Conservation (phyloP, 2,888 invertebrate species). For the Rotaria socialis region DNA sequence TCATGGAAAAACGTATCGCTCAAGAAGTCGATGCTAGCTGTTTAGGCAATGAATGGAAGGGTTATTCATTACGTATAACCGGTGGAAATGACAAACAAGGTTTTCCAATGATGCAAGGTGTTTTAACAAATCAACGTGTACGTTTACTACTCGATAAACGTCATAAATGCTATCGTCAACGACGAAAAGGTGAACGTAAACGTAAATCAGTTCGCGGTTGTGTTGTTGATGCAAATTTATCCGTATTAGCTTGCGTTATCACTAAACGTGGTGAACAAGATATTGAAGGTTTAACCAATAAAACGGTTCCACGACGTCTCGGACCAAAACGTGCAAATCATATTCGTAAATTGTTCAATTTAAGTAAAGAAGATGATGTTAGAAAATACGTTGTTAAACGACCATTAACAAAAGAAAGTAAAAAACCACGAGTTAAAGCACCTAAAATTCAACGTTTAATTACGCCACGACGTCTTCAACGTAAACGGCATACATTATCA, state of each 20-base stretch:
- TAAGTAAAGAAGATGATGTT: constrained; percentile 92
- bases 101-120: constrained; percentile 99
- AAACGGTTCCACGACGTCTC: constrained; percentile 83
- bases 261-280: constrained; percentile 76
- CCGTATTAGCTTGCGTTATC: constrained; percentile 87
- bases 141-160: constrained; percentile 88
- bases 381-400: constrained; percentile 91
- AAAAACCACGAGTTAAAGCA: constrained; percentile 67
- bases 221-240: constrained; percentile 93
- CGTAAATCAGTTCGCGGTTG: constrained; percentile 97
- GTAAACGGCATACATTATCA: constrained; percentile 72
- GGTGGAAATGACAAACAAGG: constrained; percentile 99
- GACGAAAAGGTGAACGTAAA: constrained; percentile 90
- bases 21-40: constrained; percentile 89
- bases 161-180: constrained; percentile 86
- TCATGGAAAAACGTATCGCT: constrained; percentile 98
- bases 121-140: constrained; percentile 89
- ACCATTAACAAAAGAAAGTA: constrained; percentile 72
- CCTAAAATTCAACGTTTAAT: constrained; percentile 92
- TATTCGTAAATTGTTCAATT: constrained; percentile 90
- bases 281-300: constrained; percentile 71
- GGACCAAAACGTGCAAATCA: constrained; percentile 87
- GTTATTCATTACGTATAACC: constrained; percentile 85
- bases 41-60: constrained; percentile 98
- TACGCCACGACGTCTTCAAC: constrained; percentile 77